Percentiles rank a stretch among this genome's conserved stretches.
Conservation (phyloP, 2,797 vertebrate genomes). For the Microcaecilia unicolor region DNA sequence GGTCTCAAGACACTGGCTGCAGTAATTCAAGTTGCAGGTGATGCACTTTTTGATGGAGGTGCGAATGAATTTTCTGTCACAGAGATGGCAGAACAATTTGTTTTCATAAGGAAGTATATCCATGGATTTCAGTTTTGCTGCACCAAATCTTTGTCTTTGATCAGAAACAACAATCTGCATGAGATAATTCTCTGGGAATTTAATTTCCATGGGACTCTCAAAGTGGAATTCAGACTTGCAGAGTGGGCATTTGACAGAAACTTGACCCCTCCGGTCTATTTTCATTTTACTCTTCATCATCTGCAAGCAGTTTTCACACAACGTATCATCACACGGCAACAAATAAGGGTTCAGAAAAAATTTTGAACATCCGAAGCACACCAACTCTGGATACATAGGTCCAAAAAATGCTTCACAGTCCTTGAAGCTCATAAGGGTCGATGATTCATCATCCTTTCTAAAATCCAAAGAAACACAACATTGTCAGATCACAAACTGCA, state of each 20-base stretch:
- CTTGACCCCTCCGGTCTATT: background rate
- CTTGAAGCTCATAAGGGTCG: too few relatives aligned
- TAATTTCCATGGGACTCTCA: background rate
- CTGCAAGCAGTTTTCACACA: background rate
- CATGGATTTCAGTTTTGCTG: background rate
- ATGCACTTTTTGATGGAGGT: background rate
- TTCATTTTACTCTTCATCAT: background rate
- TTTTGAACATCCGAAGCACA: background rate
- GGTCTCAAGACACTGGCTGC: background rate
- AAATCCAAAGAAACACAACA: too few relatives aligned
- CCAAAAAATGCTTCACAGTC: too few relatives aligned
- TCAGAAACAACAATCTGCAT: background rate
- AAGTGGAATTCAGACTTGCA: background rate
- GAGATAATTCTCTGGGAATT: conserved; percentile 1
- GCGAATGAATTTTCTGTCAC: background rate
- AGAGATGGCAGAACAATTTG: background rate
- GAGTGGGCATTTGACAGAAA: background rate
- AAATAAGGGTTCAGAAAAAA: background rate
- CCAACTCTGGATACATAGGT: background rate
- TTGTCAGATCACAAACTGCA: too few relatives aligned
- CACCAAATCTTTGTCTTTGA: background rate
- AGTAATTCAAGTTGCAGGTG: background rate
- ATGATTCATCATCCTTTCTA: too few relatives aligned
- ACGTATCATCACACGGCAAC: background rate
- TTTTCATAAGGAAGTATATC: background rate